These are phyloP conservation scores for Agelas oroides DNA, from an alignment of 37 sponge, comb jelly and placozoan genomes.

Conservation along the genomic window DNA sequence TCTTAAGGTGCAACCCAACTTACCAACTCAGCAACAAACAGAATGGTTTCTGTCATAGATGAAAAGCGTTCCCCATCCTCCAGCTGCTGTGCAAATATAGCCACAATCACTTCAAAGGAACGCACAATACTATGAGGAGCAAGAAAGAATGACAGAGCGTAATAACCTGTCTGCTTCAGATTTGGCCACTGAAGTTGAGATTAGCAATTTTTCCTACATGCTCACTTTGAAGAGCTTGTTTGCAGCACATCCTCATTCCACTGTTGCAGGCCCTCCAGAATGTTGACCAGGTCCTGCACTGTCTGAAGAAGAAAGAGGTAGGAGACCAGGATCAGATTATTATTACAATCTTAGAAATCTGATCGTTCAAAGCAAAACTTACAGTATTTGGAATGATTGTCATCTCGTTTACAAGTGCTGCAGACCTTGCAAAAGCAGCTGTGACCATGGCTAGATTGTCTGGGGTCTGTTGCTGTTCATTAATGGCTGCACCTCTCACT, in stretches of 20 bases:
- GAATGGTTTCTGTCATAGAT: constrained; percentile 2
- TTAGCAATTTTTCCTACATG: background rate
- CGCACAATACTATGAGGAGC: background rate
- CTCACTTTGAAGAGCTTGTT: background rate
- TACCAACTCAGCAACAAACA: constrained; percentile 4
- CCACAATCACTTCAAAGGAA: background rate
- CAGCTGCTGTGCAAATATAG: background rate
- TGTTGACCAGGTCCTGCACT: background rate
- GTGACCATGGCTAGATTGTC: too few species aligned
- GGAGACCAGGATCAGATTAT: too few species aligned
- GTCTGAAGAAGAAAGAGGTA: background rate
- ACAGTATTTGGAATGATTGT: too few species aligned
- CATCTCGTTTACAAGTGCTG: too few species aligned
- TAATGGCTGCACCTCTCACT: too few species aligned
- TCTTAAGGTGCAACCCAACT: background rate
- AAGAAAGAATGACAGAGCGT: background rate
- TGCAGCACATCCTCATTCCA: background rate
- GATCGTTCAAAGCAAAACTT: too few species aligned
- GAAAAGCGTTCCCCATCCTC: background rate
- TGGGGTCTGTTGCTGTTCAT: too few species aligned
- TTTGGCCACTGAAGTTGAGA: too few species aligned
- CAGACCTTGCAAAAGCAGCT: too few species aligned
- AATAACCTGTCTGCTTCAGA: too few species aligned
- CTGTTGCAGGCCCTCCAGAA: background rate
- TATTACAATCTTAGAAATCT: too few species aligned